A percentile compares a stretch with the other conserved stretches of the same genome.
Evolutionary conservation across 2,888 invertebrate genomes (phyloP).

Genomic region (Sicus ferrugineus): DNA sequence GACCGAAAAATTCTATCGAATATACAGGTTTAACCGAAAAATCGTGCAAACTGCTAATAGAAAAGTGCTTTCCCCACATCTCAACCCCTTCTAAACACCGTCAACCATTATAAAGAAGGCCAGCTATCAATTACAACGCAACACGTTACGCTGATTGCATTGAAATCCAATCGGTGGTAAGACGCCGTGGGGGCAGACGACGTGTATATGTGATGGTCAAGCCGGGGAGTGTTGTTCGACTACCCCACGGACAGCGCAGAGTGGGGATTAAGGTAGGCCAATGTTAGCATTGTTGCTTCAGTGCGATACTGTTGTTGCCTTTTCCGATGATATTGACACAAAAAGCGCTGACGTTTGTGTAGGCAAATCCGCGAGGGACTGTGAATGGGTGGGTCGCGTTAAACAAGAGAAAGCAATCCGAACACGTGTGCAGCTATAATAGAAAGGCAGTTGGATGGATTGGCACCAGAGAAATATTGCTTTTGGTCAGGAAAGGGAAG

Average conservation of each 20-base stretch:
- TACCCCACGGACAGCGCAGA: neutral
- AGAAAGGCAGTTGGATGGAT: too few relatives aligned
- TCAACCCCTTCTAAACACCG: neutral
- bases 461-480: too few relatives aligned
- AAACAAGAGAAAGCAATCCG: neutral
- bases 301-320: slow-evolving; percentile 5
- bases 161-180: slow-evolving; percentile 23
- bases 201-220: slow-evolving; percentile 12
- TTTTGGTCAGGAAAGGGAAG: too few relatives aligned
- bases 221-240: neutral
- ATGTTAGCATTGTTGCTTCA: slow-evolving; percentile 4
- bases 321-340: slow-evolving; percentile 4
- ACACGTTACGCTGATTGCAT: slow-evolving; percentile 21
- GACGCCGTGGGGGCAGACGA: neutral
- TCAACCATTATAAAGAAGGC: neutral
- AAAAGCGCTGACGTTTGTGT: neutral
- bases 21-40: neutral
- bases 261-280: neutral
- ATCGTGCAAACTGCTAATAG: neutral
- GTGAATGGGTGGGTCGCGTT: neutral
- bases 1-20: neutral
- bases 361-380: slow-evolving; percentile 1
- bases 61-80: neutral
- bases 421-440: slow-evolving; percentile 9
- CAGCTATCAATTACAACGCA: slow-evolving; percentile 39